These are phyloP conservation scores for Myiozetetes cayanensis DNA, from an alignment of 2,113 vertebrate species.

Conservation along the genomic window DNA sequence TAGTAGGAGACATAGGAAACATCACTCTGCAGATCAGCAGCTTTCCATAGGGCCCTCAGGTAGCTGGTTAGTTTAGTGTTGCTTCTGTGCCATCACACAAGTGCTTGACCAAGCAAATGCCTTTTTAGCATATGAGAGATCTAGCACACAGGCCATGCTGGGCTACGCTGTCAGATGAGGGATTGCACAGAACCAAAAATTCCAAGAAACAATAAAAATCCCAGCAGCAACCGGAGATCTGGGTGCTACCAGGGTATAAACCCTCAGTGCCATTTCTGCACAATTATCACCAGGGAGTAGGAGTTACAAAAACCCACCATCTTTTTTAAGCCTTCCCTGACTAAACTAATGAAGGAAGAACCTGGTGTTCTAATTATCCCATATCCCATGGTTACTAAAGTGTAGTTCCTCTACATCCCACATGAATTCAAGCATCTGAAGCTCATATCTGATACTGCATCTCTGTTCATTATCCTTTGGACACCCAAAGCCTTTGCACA, in stretches of 20 bases:
- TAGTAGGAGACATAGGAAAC: not conserved
- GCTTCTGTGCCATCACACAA: not conserved
- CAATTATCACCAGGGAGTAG: not conserved
- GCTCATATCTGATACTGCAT: not conserved
- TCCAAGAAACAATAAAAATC: not conserved
- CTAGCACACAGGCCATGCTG: not conserved
- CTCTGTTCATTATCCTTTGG: not conserved
- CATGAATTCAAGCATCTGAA: not conserved
- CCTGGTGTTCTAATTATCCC: not conserved
- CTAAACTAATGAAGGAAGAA: not conserved
- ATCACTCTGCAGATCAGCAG: fast-evolving
- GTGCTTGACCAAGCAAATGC: not conserved
- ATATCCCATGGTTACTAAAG: not conserved
- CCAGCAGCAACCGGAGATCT: not conserved
- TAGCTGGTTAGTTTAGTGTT: not conserved
- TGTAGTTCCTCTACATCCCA: not conserved
- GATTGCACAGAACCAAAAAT: not conserved
- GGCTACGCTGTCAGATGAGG: not conserved
- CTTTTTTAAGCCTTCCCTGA: not conserved
- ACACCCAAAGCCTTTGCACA: not conserved
- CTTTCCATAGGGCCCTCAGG: not conserved
- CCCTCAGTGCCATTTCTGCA: not conserved
- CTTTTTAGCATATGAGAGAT: not conserved
- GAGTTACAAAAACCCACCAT: not conserved
- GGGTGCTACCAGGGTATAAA: not conserved